phyloP scores from a whole-genome alignment of 2,888 invertebrate species.

The Imbricaverruca yamaguchii region DNA sequence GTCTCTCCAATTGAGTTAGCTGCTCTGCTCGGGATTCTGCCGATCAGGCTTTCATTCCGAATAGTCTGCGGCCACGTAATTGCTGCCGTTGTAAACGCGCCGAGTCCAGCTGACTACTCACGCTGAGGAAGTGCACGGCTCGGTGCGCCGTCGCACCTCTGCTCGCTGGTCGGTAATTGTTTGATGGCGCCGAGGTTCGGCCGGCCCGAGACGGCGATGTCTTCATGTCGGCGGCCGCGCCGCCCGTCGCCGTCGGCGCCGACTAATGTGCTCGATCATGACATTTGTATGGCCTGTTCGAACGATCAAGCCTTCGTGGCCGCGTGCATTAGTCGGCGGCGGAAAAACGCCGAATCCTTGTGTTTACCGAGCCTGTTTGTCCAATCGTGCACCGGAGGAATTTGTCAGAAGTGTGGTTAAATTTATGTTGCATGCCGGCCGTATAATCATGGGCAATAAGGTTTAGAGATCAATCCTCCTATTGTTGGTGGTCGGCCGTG shows the following conservation, averaged over 20 bases:
- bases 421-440: neutral
- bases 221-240: neutral
- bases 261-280: neutral
- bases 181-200: neutral
- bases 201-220: neutral
- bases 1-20: neutral
- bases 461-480: neutral
- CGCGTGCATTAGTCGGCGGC: neutral
- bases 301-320: neutral
- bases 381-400: neutral
- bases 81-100: neutral
- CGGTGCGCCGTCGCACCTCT: neutral
- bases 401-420: slow-evolving; percentile 10
- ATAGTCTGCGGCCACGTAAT: neutral
- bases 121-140: neutral
- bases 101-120: neutral
- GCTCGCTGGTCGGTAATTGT: neutral
- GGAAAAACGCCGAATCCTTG: neutral
- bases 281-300: neutral
- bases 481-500: neutral
- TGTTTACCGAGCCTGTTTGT: neutral
- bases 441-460: slow-evolving; percentile 18
- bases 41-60: neutral
- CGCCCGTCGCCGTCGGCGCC: neutral
- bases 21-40: neutral